Evolutionary conservation across 2,888 invertebrate genomes (phyloP), one percentile per base, ranked within the genome.

Genomic region (Acanthosepion esculentum): DNA sequence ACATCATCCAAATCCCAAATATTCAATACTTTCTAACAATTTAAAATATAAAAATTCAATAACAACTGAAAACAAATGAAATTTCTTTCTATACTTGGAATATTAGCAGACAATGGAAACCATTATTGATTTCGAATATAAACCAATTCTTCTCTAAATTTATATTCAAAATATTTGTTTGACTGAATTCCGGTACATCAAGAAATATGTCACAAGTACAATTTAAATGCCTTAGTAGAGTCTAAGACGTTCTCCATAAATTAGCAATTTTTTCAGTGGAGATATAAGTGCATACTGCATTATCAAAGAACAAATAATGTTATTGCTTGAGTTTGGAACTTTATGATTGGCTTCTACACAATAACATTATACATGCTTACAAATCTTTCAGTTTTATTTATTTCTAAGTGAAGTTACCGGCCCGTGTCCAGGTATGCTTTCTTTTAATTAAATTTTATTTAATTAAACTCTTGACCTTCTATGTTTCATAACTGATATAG

Each of bases 131-230:
- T 78, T 78, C 33, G 78, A 78, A 78, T n/a, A 78, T 78, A n/a
- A 78, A 78, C n/a, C 78, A 78, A n/a, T 78, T 78, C 78, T 78
- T 78, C 33, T 78, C 78, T 78, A 78, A 78, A 78, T 78, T 78
- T 33, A 78, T 23, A 33, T n/a, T 78, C n/a, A n/a, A n/a, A 78
- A 33, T 33, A 33, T 78, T 33, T 78, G n/a, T 33, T 78, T 33
- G 78, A 33, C n/a, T 78, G 33, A 78, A 10, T 78, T 78, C 33
- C 78, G 18, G n/a, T 78, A 33, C 78, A n/a, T 78, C 33, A 18
- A 78, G 10, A 78, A n/a, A 78, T n/a, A 78, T 78, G 78, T 78
- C 78, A 78, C n/a, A 78, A 78, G 78, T 78, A n/a, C 78, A 78
- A n/a, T 78, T 29, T 78, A n/a, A 78, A 33, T 78, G n/a, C 12